These are phyloP conservation scores for Andrena hattorfiana DNA, from an alignment of 2,888 invertebrate species.

Conservation along the genomic window DNA sequence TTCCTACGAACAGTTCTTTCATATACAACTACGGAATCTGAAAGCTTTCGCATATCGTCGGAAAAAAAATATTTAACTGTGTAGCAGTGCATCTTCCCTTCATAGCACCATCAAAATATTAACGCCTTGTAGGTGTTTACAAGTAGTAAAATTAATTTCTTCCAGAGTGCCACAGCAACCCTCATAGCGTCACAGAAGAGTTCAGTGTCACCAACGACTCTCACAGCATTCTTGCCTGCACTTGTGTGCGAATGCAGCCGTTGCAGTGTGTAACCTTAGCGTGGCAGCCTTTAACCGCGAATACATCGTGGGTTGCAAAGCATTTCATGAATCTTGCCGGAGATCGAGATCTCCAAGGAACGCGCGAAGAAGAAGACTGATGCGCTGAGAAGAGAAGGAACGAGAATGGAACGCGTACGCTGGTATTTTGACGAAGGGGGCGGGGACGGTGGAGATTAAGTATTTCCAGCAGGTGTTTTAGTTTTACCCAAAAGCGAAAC, in stretches of 20 bases:
- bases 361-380: conserved; percentile 8
- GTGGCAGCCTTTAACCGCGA: conserved; percentile 16
- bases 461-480: conserved; percentile 29
- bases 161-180: too few relatives aligned
- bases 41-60: too few relatives aligned
- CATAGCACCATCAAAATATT: too few relatives aligned
- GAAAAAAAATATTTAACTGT: too few relatives aligned
- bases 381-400: background rate
- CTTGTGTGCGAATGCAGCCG: background rate
- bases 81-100: too few relatives aligned
- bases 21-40: too few relatives aligned
- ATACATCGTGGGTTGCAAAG: conserved; percentile 33
- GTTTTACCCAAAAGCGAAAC: conserved; percentile 18
- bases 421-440: conserved; percentile 16
- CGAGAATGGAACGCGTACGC: background rate
- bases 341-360: conserved; percentile 17
- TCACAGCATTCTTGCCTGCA: background rate
- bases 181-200: too few relatives aligned
- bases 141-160: too few relatives aligned
- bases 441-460: conserved; percentile 34
- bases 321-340: conserved; percentile 36
- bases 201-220: background rate
- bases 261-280: background rate
- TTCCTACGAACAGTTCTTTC: too few relatives aligned
- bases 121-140: too few relatives aligned